These are phyloP conservation scores for Pseudomyrmex pallidus DNA, from an alignment of 1,140 invertebrate genomes.

Conservation along the genomic window DNA sequence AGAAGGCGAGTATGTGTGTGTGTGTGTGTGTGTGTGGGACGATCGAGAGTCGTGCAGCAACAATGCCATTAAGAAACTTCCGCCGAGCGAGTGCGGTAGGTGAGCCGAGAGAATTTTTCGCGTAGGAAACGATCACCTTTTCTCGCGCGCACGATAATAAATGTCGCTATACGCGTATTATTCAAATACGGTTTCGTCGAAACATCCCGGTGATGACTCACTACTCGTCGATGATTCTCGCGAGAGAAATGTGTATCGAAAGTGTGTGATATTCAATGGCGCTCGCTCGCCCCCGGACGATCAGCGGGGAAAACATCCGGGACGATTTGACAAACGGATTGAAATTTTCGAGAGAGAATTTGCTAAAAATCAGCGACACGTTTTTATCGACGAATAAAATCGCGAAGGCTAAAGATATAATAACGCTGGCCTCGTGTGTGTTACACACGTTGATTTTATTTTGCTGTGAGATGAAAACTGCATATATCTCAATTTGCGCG, in stretches of 20 bases:
- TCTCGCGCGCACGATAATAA: constrained; percentile 28
- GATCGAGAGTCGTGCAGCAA: constrained; percentile 27
- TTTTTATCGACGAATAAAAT: background rate
- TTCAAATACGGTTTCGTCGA: no score
- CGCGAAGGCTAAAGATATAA: background rate
- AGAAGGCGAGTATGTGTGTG: no score
- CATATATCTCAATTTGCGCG: no score
- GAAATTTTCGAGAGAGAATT: background rate
- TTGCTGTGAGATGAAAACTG: background rate
- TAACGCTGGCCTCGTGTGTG: no score
- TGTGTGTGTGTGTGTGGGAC: background rate
- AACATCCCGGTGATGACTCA: constrained; percentile 3
- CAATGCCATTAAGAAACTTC: constrained; percentile 63
- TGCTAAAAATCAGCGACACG: constrained; percentile 5
- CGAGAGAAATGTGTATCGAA: background rate
- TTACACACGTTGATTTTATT: background rate
- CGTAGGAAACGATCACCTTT: constrained; percentile 27
- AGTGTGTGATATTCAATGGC: constrained; percentile 7
- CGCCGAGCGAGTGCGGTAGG: constrained; percentile 34
- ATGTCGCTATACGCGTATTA: background rate
- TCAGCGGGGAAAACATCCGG: background rate
- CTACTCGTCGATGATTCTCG: constrained; percentile 1
- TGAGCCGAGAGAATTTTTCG: constrained; percentile 61
- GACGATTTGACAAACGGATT: background rate
- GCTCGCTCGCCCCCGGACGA: constrained; percentile 1